Conservation (phyloP, 2,797 vertebrate species). For the Parauchenoglanis ngamensis region DNA sequence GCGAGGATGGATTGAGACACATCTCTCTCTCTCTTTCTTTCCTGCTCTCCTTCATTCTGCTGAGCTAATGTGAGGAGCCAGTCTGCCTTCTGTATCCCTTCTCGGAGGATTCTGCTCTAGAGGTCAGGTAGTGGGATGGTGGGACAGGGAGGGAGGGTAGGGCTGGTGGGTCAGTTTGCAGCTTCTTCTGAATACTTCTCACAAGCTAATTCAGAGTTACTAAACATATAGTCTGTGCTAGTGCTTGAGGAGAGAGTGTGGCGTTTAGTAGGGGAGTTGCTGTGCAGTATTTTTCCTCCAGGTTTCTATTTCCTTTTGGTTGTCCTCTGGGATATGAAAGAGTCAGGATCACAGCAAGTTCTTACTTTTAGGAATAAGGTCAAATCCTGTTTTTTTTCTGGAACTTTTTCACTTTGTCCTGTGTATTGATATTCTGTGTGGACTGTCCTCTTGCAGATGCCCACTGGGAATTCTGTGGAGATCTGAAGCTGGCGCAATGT, state of each 20-base stretch:
- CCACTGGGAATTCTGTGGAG: slow-evolving; percentile 54
- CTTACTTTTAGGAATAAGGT: slow-evolving; percentile 46
- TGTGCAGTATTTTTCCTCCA: slow-evolving; percentile 58
- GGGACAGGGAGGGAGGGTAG: slow-evolving; percentile 49
- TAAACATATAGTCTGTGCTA: slow-evolving; percentile 55
- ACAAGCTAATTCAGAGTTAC: slow-evolving; percentile 54
- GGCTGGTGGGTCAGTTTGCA: slow-evolving; percentile 58
- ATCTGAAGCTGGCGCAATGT: slow-evolving; percentile 75
- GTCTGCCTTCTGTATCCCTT: slow-evolving; percentile 52
- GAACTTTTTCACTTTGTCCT: slow-evolving; percentile 10
- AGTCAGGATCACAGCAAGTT: slow-evolving; percentile 32
- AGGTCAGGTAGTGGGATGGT: slow-evolving; percentile 60
- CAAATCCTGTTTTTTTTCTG: slow-evolving; percentile 38
- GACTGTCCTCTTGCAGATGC: slow-evolving; percentile 51
- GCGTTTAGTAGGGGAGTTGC: slow-evolving; percentile 54
- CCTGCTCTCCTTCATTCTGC: slow-evolving; percentile 52
- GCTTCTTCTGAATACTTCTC: slow-evolving; percentile 56
- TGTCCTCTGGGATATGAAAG: slow-evolving; percentile 26
- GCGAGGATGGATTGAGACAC: slow-evolving; percentile 60
- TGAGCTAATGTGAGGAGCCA: slow-evolving; percentile 56
- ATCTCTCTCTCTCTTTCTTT: slow-evolving; percentile 51
- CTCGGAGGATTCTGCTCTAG: slow-evolving; percentile 60
- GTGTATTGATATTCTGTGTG: slow-evolving; percentile 32
- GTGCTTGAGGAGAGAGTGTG: slow-evolving; percentile 44
- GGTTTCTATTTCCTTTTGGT: slow-evolving; percentile 52